Evolutionary conservation across 2,888 invertebrate species (phyloP).

Genomic region (Empis stercorea): DNA sequence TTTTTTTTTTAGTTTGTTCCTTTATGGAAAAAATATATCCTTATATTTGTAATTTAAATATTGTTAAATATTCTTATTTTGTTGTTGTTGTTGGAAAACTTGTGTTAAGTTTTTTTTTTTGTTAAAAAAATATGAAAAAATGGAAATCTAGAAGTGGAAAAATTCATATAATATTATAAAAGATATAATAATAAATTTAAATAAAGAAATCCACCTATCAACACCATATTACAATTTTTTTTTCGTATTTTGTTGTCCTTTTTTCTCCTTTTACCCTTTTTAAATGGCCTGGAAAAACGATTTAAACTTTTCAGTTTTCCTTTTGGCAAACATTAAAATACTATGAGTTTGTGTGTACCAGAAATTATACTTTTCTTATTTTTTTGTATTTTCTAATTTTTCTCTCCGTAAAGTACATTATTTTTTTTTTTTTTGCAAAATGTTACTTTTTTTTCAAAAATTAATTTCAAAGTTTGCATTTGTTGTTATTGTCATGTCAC

Average conservation of each 20-base stretch:
- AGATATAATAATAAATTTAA: conserved; percentile 8
- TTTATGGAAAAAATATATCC: background rate
- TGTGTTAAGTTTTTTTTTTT: background rate
- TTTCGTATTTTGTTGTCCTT: background rate
- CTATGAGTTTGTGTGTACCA: no score
- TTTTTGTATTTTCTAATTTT: background rate
- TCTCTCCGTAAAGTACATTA: background rate
- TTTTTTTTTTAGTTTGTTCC: no score
- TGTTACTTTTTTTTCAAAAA: no score
- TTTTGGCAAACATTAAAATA: background rate
- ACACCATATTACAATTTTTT: background rate
- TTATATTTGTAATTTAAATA: background rate
- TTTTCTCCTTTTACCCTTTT: conserved; percentile 5
- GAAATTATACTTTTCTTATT: background rate
- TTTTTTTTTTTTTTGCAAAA: no score
- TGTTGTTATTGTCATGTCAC: no score
- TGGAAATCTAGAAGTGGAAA: background rate
- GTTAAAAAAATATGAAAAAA: background rate
- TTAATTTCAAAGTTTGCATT: no score
- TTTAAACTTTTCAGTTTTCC: conserved; percentile 7
- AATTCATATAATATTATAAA: background rate
- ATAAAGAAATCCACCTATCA: conserved; percentile 10
- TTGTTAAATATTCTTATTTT: background rate
- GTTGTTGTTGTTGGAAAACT: background rate
- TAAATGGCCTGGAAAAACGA: conserved; percentile 11